These are phyloP conservation scores for Drosophila dunni DNA, from an alignment of 1,140 invertebrate genomes.

Conservation along the genomic window DNA sequence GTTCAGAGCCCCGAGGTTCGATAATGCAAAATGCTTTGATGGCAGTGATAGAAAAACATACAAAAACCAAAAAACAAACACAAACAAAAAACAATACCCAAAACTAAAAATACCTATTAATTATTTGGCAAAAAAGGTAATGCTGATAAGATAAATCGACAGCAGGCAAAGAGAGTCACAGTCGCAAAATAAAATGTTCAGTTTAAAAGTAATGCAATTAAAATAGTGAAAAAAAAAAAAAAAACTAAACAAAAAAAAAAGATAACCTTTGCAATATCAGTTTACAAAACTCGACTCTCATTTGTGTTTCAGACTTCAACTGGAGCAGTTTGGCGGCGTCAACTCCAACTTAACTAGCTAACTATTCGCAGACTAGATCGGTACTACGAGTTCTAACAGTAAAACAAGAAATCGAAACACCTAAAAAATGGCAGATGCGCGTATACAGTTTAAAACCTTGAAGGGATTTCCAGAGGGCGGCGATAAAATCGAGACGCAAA, in stretches of 20 bases:
- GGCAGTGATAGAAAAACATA: constrained; percentile 21
- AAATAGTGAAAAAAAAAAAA: not conserved
- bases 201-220: constrained; percentile 7
- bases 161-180: constrained; percentile 7
- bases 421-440: constrained; percentile 42
- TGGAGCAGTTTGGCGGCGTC: constrained; percentile 5
- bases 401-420: no score
- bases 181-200: constrained; percentile 6
- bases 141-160: constrained; percentile 42
- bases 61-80: not conserved
- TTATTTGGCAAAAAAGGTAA: constrained; percentile 24
- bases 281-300: constrained; percentile 18
- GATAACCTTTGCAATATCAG: constrained; percentile 3
- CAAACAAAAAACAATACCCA: constrained; percentile 6
- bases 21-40: constrained; percentile 43
- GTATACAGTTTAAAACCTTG: constrained; percentile 74
- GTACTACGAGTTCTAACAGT: no score
- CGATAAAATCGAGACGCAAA: constrained; percentile 87
- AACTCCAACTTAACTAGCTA: not conserved
- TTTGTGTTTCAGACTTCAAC: constrained; percentile 37
- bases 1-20: constrained; percentile 18
- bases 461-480: constrained; percentile 85
- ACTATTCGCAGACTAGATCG: not conserved
- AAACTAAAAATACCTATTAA: constrained; percentile 21
- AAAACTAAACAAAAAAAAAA: no score